Evolutionary conservation across 2,797 vertebrate species (phyloP), one percentile per base, ranked within the genome.

Genomic region (Picus viridis): DNA sequence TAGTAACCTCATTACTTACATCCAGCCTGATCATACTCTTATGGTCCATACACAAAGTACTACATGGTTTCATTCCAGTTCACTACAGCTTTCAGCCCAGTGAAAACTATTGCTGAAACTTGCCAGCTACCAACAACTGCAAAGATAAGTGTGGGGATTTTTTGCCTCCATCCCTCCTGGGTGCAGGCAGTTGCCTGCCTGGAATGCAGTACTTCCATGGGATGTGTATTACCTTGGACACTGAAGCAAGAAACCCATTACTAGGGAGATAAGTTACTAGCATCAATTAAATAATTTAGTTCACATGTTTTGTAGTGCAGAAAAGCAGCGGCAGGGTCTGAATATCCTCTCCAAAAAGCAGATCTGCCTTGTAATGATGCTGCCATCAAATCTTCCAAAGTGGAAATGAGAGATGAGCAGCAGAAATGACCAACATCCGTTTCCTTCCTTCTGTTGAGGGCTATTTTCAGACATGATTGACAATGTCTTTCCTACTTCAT

Each of bases 361-460:
- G 67, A 24, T 65, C 81, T 88, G n/a, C 53, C 61, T 84, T 49
- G 15, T 26, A 84, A 51, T 19, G 8, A 34, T 36, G 43, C 15
- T 36, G 49, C 56, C 81, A 78, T 34, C 54, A 59, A 67, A 32
- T 53, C 69, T 92, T 84, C 88, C 74, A 49, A 22, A 11, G 24
- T 3, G 24, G 49, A 86, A 94, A 53, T 23, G 34, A 56, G 77
- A 74, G 80, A 72, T 43, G 80, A 75, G 53, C 2, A 2, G 53
- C 77, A 93, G 90, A 78, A 90, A 59, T 82, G 51, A 59, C 63
- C 13, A 62, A 81, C 47, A 69, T 43, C 30, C 2, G 0, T n/a
- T 90, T 88, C 64, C 86, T 81, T 83, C 86, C 77, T 89, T 87
- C 65, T 3, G 4, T 36, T 75, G 43, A 36, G 57, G 68, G 59